phyloP scores from a whole-genome alignment of 2,113 vertebrate genomes.

The Psittacus erithacus region DNA sequence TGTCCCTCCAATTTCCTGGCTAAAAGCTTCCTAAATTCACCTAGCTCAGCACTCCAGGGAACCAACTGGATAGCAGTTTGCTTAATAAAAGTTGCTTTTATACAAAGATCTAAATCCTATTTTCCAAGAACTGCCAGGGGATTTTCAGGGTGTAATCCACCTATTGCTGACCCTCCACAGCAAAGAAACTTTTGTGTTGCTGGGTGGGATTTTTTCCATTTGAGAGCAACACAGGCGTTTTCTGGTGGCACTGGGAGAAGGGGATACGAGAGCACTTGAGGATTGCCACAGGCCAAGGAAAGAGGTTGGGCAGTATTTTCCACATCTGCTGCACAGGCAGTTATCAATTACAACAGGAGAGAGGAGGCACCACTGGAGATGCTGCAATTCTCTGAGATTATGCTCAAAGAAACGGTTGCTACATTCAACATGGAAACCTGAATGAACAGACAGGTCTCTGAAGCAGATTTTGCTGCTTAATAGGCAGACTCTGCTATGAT shows the following conservation, averaged over 20 bases:
- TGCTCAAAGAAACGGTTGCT: not conserved
- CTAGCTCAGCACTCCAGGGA: slow-evolving; percentile 27
- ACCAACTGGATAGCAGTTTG: slow-evolving; percentile 22
- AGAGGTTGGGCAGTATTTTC: not conserved
- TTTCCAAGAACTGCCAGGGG: slow-evolving; percentile 53
- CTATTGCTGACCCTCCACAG: not conserved
- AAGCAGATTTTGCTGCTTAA: not conserved
- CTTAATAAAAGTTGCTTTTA: slow-evolving; percentile 68
- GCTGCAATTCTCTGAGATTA: not conserved
- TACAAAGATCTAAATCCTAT: slow-evolving; percentile 64
- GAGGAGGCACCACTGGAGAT: not conserved
- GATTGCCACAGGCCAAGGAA: not conserved
- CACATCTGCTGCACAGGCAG: not conserved
- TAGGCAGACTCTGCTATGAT: not conserved
- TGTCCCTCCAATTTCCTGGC: slow-evolving; percentile 54
- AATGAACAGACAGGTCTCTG: not conserved
- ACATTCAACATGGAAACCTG: not conserved
- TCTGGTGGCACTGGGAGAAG: not conserved
- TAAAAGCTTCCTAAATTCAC: slow-evolving; percentile 56
- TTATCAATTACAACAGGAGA: not conserved
- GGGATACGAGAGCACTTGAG: not conserved
- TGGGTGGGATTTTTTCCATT: not conserved
- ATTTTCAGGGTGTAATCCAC: slow-evolving; percentile 65
- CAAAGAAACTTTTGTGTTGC: not conserved
- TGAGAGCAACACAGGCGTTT: not conserved